Evolutionary conservation across 1,140 invertebrate genomes (phyloP).

Genomic region (Drosophila littoralis): DNA sequence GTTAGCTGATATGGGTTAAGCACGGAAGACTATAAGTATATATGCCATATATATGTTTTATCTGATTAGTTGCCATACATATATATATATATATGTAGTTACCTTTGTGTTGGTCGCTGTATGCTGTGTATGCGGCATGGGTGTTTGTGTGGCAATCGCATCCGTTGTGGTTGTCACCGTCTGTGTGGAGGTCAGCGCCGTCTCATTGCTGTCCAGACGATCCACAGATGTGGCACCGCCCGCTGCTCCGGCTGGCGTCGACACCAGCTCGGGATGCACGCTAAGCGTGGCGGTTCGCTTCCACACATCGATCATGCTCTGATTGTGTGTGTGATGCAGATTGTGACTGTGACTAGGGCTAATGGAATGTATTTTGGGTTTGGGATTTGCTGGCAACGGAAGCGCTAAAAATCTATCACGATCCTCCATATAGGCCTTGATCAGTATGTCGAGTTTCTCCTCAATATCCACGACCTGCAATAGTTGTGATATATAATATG

Average conservation of each 20-base stretch:
- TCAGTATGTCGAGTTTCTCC: constrained; percentile 95
- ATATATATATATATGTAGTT: constrained; percentile 45
- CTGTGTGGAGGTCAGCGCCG: constrained; percentile 67
- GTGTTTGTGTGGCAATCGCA: constrained; percentile 74
- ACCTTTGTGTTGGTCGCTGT: constrained; percentile 79
- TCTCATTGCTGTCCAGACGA: constrained; percentile 71
- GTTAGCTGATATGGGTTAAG: constrained; percentile 87
- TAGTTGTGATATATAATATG: neutral
- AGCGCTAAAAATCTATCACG: constrained; percentile 88
- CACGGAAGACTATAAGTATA: constrained; percentile 90
- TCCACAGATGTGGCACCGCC: constrained; percentile 58
- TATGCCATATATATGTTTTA: constrained; percentile 14
- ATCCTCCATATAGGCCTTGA: constrained; percentile 97
- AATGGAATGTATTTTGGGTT: constrained; percentile 84
- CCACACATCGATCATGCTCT: constrained; percentile 75
- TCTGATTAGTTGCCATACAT: constrained; percentile 73
- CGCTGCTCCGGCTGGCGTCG: constrained; percentile 15
- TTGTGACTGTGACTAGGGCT: constrained; percentile 79
- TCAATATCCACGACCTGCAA: constrained; percentile 96
- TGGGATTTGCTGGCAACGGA: constrained; percentile 83
- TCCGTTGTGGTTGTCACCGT: constrained; percentile 65
- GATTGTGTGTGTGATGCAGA: constrained; percentile 67
- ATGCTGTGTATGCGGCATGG: constrained; percentile 72
- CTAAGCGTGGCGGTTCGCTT: constrained; percentile 85
- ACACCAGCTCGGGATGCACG: constrained; percentile 70